Evolutionary conservation across 2,113 vertebrate genomes (phyloP).

Genomic region (Rhinopomastus cyanomelas): DNA sequence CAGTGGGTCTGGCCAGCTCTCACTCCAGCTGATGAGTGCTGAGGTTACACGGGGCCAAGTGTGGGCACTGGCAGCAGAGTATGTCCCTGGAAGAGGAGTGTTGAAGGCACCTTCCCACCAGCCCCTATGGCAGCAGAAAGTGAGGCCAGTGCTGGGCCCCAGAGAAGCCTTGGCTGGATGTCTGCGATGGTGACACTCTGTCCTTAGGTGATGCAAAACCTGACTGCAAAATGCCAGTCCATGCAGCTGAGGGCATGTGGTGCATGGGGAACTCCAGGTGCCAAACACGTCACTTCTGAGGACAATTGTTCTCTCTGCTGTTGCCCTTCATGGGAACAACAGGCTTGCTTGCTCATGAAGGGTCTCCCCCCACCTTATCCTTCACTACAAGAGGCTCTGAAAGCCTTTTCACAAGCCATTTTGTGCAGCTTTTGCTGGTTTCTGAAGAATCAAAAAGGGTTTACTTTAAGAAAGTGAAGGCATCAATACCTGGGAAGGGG

Average conservation of each 20-base stretch:
- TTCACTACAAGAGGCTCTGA: not conserved
- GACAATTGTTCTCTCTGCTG: not conserved
- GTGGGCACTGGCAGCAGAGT: accelerated
- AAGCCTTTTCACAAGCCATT: not conserved
- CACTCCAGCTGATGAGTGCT: accelerated
- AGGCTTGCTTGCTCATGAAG: not conserved
- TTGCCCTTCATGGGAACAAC: not conserved
- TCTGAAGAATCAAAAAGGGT: not conserved
- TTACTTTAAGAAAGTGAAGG: not conserved
- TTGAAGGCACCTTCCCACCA: not conserved
- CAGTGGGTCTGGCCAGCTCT: accelerated
- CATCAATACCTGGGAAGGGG: not conserved
- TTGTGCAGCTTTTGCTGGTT: not conserved
- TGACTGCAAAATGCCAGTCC: not conserved
- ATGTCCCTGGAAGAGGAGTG: not conserved
- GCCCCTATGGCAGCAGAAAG: accelerated
- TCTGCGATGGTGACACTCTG: accelerated
- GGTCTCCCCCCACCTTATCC: not conserved
- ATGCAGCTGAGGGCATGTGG: accelerated
- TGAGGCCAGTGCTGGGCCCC: accelerated
- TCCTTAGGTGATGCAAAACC: not conserved
- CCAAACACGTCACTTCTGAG: not conserved
- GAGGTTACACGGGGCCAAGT: accelerated
- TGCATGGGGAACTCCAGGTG: not conserved
- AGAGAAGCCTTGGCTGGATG: accelerated